Base-by-base conservation (phyloP, 1,140 invertebrate genomes). In the Pseudomyrmex flavicornis region DNA sequence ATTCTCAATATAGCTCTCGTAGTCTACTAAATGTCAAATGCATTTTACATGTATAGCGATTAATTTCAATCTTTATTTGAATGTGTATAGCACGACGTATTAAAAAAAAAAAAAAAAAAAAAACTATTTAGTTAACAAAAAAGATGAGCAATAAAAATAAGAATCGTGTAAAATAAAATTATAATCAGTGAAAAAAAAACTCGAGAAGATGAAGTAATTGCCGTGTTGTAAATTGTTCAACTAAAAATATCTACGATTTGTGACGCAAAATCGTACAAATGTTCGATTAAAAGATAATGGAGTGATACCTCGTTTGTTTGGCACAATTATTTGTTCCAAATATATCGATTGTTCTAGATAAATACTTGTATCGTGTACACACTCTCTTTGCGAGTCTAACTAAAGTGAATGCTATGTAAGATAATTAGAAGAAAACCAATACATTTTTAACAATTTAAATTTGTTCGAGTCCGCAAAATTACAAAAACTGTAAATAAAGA, bases 281-380 rank as follows among this genome's bases (percentile, higher is more conserved):
- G 10, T 56, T 58, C 17, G 13, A 13, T 15, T 56, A 26, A 17
- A 35, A 58, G 20, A 13, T 72, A 59, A 44, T 12, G 10, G 13
- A 69, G 65, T 59, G 65, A 69, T 20, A 46, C 50, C 26, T 79
- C 44, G 15, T 59, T 56, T 2, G n/a, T 70, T 80, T 59, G 44
- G 76, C 65, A 69, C 52, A 69, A 48, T 79, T 8, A n/a, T 54
- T 68, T 66, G 61, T 26, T 5, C 65, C 65, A 50, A 48, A 59
- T 9, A 4, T 35, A n/a, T 59, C 20, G 20, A 48, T 80, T 44
- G 61, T 72, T 12, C 74, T 52, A 76, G 12, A 48, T 80, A 72
- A 80, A 44, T 80, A 46, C 7, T 48, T 35, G 5, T 48, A n/a
- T 72, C 54, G 44, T 17, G 44, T 44, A 26, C 26, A n/a, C n/a